phyloP scores from a whole-genome alignment of 2,888 invertebrate genomes.

The Gastrophysa polygoni region DNA sequence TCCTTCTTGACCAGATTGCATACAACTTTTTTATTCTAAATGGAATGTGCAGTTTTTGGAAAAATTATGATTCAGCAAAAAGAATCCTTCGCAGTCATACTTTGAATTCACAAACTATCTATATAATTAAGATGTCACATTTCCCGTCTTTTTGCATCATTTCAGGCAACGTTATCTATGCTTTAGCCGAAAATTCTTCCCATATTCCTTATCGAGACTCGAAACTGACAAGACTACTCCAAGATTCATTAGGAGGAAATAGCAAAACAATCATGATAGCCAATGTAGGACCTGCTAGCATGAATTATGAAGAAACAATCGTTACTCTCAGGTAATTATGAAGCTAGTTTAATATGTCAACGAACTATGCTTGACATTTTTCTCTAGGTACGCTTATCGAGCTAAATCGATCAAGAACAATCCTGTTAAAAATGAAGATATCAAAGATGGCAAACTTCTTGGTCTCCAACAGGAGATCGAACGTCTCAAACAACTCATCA shows the following conservation, averaged over 20 bases:
- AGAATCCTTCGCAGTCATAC: not conserved
- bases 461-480: conserved; percentile 96
- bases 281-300: conserved; percentile 96
- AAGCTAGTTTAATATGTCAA: not conserved
- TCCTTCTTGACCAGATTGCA: no score
- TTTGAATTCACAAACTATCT: no score
- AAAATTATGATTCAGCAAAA: no score
- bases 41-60: no score
- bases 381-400: conserved; percentile 80
- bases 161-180: conserved; percentile 88
- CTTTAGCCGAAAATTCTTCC: conserved; percentile 91
- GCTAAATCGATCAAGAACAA: conserved; percentile 99
- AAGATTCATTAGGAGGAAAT: conserved; percentile 94
- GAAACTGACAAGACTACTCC: conserved; percentile 92
- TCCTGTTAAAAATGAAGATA: conserved; percentile 98
- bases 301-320: conserved; percentile 97
- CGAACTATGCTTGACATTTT: not conserved
- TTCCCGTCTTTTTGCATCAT: conserved; percentile 4
- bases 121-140: no score
- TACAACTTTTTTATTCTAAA: no score
- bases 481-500: conserved; percentile 58
- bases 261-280: conserved; percentile 99
- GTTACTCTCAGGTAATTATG: conserved; percentile 80
- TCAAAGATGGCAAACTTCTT: conserved; percentile 92
- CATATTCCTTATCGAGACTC: conserved; percentile 98